Evolutionary conservation across 2,888 invertebrate species (phyloP).

Genomic region (Coelogynopora nodosa): DNA sequence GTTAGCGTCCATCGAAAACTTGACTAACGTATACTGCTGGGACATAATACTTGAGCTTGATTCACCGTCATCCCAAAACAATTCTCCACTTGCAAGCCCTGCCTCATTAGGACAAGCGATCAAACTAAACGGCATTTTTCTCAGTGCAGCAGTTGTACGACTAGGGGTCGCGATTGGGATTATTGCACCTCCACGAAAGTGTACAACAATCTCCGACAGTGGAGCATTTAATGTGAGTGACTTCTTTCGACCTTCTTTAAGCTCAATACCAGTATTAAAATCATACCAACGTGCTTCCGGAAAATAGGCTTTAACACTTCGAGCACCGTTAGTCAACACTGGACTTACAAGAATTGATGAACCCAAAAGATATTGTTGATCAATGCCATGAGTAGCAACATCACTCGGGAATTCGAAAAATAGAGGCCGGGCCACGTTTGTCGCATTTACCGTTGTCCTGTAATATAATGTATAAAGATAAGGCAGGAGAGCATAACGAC

Average conservation of each 20-base stretch:
- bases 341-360: slow-evolving; percentile 52
- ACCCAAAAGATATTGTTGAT: slow-evolving; percentile 52
- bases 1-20: neutral
- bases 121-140: neutral
- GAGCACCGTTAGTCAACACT: neutral
- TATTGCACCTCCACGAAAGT: neutral
- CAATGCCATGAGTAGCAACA: slow-evolving; percentile 42
- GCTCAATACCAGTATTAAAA: neutral
- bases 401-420: slow-evolving; percentile 50
- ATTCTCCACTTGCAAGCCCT: neutral
- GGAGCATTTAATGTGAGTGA: neutral
- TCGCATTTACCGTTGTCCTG: slow-evolving; percentile 52
- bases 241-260: neutral
- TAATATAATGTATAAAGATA: slow-evolving; percentile 62
- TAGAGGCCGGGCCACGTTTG: slow-evolving; percentile 54
- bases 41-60: neutral
- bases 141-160: neutral
- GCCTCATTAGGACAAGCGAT: neutral
- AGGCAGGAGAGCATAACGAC: slow-evolving; percentile 62
- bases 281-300: slow-evolving; percentile 27
- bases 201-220: neutral
- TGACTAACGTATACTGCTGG: neutral
- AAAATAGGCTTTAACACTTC: slow-evolving; percentile 26
- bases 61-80: neutral
- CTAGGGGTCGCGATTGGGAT: neutral